Conservation (phyloP, 2,888 invertebrate genomes). For the Phalera bucephala region DNA sequence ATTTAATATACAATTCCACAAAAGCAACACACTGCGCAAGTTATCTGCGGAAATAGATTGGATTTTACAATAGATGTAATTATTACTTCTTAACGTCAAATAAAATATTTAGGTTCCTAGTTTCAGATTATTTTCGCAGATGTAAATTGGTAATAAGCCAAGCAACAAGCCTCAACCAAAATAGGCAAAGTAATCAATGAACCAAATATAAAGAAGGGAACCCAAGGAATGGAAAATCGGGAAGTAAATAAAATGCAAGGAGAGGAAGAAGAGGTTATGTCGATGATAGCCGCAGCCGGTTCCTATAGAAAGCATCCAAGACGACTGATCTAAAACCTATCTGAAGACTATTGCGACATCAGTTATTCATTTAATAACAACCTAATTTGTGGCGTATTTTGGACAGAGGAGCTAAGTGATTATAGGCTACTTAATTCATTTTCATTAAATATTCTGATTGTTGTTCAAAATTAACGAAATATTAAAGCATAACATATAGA, state of each 20-base stretch:
- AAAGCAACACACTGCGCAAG: slow-evolving; percentile 28
- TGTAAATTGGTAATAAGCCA: slow-evolving; percentile 45
- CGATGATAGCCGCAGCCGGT: slow-evolving; percentile 81
- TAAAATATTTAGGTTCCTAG: too few species aligned
- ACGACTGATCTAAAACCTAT: slow-evolving; percentile 32
- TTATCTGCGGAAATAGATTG: slow-evolving; percentile 37
- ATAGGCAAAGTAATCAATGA: slow-evolving; percentile 64
- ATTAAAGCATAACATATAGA: slow-evolving; percentile 66
- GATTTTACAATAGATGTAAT: too few species aligned
- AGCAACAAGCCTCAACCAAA: slow-evolving; percentile 49
- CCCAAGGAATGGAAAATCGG: slow-evolving; percentile 47
- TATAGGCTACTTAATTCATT: too few species aligned
- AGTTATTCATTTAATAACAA: not conserved
- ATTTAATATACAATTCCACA: slow-evolving; percentile 21
- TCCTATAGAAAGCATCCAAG: slow-evolving; percentile 57
- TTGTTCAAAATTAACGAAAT: slow-evolving; percentile 31
- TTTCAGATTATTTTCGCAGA: slow-evolving; percentile 48
- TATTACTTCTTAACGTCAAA: too few species aligned
- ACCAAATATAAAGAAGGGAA: slow-evolving; percentile 65
- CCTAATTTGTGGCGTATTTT: too few species aligned
- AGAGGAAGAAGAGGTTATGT: slow-evolving; percentile 63
- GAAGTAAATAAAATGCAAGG: slow-evolving; percentile 56
- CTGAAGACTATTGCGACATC: slow-evolving; percentile 11
- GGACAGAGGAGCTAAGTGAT: too few species aligned
- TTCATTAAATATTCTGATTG: too few species aligned